These are phyloP conservation scores for Spondyliosoma cantharus DNA, from an alignment of 2,797 vertebrate genomes.

Conservation along the genomic window DNA sequence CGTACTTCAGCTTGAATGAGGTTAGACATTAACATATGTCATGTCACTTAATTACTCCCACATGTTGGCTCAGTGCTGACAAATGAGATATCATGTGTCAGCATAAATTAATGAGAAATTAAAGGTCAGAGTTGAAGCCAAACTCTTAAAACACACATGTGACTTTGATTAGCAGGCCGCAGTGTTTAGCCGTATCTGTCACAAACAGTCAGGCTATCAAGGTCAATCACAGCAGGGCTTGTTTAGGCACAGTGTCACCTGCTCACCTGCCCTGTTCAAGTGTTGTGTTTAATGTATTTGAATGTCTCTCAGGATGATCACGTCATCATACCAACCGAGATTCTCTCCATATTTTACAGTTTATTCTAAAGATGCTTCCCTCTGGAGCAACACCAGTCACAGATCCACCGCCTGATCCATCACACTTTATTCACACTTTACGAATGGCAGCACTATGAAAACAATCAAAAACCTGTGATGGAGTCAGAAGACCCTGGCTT, in stretches of 20 bases:
- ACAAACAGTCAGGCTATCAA: constrained; percentile 36
- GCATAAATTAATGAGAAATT: constrained; percentile 63
- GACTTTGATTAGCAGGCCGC: constrained; percentile 52
- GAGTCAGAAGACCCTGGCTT: not conserved
- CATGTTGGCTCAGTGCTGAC: constrained; percentile 61
- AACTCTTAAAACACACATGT: constrained; percentile 39
- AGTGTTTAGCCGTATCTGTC: constrained; percentile 58
- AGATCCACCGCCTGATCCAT: not conserved
- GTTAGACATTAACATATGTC: not conserved
- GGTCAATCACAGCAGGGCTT: constrained; percentile 12
- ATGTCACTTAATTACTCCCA: constrained; percentile 23
- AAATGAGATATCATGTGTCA: constrained; percentile 66
- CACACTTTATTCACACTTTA: not conserved
- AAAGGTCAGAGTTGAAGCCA: constrained; percentile 60
- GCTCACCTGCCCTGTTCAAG: too few relatives aligned
- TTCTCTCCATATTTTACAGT: not conserved
- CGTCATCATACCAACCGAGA: not conserved
- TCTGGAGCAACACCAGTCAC: not conserved
- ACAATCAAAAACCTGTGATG: too few relatives aligned
- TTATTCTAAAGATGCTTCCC: not conserved
- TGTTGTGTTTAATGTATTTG: constrained; percentile 6
- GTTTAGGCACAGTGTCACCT: constrained; percentile 42
- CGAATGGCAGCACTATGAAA: not conserved
- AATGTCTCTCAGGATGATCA: not conserved
- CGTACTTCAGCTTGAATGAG: not conserved